Base-by-base conservation (phyloP, 2,797 vertebrate genomes). In the Anniella stebbinsi region DNA sequence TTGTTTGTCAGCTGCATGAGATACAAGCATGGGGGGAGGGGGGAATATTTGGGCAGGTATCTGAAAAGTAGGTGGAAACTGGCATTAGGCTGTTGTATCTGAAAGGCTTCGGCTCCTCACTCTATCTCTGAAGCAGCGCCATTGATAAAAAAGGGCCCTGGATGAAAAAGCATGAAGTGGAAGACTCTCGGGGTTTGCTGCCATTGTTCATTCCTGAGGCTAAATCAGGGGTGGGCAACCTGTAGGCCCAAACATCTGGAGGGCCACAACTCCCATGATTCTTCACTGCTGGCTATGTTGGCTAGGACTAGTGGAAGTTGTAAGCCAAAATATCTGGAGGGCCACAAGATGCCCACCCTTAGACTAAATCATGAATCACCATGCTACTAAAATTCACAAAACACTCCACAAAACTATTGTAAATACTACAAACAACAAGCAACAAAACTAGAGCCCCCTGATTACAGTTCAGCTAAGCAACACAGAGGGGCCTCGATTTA, bases 401-500 rank as follows among this genome's bases (percentile, higher is more conserved):
- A 7, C 30, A 12, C 21, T 63, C 60, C 4, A 7, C 18, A 63
- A 1, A 21, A 28, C 38, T 36, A 36, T 28, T 9, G 0, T 66
- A 81, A 82, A 45, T 21, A 28, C 15, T 38, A 30, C 72, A 57
- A 70, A 1, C 28, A 60, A 70, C 67, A 30, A 72, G n/a, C 69
- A 45, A 18, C 11, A 48, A 67, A 9, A 2, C 2, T 33, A 23
- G 0, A 0, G 45, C 23, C 30, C 21, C 3, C 69, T n/a, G 17
- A 4, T 18, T 23, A 70, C 28, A 0, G 11, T 87, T 84, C 0
- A 0, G 0, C 0, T 17, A 0, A 0, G 0, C 30, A 60, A 12
- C 10, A 21, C 1, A 70, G 69, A 89, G 66, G 30, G 48, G 45
- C n/a, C 45, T 87, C 60, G 4, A n/a, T 38, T 88, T 67, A 2